A percentile compares a stretch with the other conserved stretches of the same genome.
Evolutionary conservation across 2,113 vertebrate species (phyloP).

Genomic region (Notarius quadriscutis): DNA sequence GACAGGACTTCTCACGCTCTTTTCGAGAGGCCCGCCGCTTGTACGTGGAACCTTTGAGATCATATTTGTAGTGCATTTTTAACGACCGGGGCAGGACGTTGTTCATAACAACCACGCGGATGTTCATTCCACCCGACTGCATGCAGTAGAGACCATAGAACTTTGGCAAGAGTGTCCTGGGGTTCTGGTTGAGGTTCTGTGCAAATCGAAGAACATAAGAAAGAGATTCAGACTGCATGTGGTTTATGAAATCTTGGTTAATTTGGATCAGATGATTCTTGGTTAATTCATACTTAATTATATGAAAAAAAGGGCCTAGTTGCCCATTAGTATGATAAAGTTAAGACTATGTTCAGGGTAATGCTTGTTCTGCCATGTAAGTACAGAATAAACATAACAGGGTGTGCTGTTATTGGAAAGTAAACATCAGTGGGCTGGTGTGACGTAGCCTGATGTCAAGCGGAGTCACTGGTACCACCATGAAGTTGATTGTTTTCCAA

Average conservation of each 20-base stretch:
- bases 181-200: conserved; percentile 79
- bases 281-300: no score
- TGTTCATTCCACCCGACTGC: conserved; percentile 78
- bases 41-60: conserved; percentile 77
- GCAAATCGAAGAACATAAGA: background rate
- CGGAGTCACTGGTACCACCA: background rate
- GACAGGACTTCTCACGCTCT: conserved; percentile 71
- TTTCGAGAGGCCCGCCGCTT: conserved; percentile 75
- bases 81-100: conserved; percentile 75
- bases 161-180: conserved; percentile 75
- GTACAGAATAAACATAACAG: background rate
- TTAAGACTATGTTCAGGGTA: background rate
- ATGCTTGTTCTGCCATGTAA: background rate
- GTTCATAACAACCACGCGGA: conserved; percentile 78
- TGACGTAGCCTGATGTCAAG: background rate
- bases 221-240: background rate
- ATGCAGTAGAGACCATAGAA: conserved; percentile 78
- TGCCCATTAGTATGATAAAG: background rate
- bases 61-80: conserved; percentile 78
- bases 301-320: no score
- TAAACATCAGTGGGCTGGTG: background rate
- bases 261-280: background rate
- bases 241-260: background rate
- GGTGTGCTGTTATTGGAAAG: background rate
- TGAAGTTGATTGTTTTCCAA: background rate